phyloP scores from a whole-genome alignment of 2,888 invertebrate genomes.

The Tipula lateralis region DNA sequence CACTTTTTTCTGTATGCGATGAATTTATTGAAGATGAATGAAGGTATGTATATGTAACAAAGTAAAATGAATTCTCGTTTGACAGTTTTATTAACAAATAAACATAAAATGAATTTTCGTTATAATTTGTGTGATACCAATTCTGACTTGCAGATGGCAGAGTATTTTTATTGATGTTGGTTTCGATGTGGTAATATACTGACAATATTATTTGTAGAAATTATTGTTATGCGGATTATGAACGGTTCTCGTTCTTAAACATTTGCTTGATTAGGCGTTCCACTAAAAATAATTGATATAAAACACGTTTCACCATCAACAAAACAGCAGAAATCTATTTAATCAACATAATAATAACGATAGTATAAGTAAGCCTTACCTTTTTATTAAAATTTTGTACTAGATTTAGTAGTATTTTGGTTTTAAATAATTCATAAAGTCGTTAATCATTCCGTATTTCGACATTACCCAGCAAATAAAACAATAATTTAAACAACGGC shows the following conservation, averaged over 20 bases:
- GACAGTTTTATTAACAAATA: not conserved
- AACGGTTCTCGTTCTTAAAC: too few relatives aligned
- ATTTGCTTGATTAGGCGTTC: too few relatives aligned
- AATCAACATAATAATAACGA: too few relatives aligned
- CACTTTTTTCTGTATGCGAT: not conserved
- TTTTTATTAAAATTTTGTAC: not conserved
- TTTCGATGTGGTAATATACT: too few relatives aligned
- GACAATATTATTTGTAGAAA: too few relatives aligned
- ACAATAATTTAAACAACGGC: not conserved
- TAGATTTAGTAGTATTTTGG: not conserved
- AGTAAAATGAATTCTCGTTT: not conserved
- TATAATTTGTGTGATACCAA: not conserved
- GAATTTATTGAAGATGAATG: not conserved
- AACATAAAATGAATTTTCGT: conserved; percentile 19
- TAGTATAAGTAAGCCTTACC: not conserved
- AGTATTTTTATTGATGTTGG: too few relatives aligned
- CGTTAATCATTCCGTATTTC: not conserved
- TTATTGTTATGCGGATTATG: too few relatives aligned
- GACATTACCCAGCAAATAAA: not conserved
- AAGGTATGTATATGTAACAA: conserved; percentile 4
- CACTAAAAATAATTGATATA: too few relatives aligned
- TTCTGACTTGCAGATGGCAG: not conserved
- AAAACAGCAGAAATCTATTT: too few relatives aligned
- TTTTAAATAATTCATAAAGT: not conserved
- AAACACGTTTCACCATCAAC: too few relatives aligned